Evolutionary conservation across 92 coral and sea anemone species (phyloP), one percentile per base, ranked within the genome.

Genomic region (Phenganax marumi): DNA sequence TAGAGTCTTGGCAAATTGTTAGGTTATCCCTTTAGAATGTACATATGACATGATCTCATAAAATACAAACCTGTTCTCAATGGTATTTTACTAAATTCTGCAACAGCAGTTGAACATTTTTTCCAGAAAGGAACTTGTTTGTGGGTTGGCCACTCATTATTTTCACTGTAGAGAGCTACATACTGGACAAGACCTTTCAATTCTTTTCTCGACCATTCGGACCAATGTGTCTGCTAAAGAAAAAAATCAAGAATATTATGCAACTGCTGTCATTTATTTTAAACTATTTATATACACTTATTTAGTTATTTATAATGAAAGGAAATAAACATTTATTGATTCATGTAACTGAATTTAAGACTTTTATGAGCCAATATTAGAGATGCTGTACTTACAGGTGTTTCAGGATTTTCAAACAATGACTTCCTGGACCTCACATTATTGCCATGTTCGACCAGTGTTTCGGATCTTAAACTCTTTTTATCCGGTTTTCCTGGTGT

Each of bases 41-140:
- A n/a, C n/a, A n/a, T n/a, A n/a, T n/a, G 43, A 33, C 43, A 33
- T 33, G 43, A 33, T 5, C 43, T 33, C 43, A 5, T 33, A 33
- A 33, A 70, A 14, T 5, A 83, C 79, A 12, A 22, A 84, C 87
- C 87, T 46, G 87, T 60, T 84, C 87, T 76, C 18, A 77, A 18
- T 39, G 87, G 61, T 62, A 57, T 69, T 25, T 76, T 53, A 50
- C 84, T 62, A 53, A 49, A 84, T 12, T 60, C 65, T 60, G 79
- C 58, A 23, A 84, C 87, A 52, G 75, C 84, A 52, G 39, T 69
- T 33, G 87, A 73, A 76, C 87, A 84, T 1, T 84, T 58, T 6
- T 52, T 17, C 87, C 87, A 84, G 50, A 84, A 83, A n/a, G 39
- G 18, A 19, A 33, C 49, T 4, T 17, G 49, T 57, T 83, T 84